Base-by-base conservation (phyloP, 2,888 invertebrate genomes). In the Amphimallon solstitiale region DNA sequence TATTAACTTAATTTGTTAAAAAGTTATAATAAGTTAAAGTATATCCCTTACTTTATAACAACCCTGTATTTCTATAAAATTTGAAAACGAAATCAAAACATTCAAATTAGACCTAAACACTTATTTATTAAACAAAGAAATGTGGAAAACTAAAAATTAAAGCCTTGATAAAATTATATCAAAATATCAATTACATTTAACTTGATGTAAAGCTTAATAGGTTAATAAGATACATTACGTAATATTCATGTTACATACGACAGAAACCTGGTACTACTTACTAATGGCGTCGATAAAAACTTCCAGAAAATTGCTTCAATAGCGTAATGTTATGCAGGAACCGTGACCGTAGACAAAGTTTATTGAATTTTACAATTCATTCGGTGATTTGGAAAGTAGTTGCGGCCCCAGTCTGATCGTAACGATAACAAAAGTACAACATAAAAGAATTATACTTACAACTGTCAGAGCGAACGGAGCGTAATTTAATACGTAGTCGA, bases 401-500 rank as follows among this genome's bases (percentile, higher is more conserved):
- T 17, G 35, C 37, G 14, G 35, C 15, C 35, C 29, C 14, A 12
- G 34, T 14, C 15, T 37, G 37, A 23, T 49, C 48, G 48, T 49
- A 49, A 49, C 48, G 23, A 49, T 49, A 49, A 52, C 37, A 52
- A 52, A 37, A 52, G 37, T 52, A 52, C 52, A 56, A 43, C 56
- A 29, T 43, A 43, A 43, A 34, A 59, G 43, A 59, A 59, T 43
- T 34, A 59, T 59, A 66, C 63, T 67, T 72, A 76, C 76, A 35
- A 74, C 71, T 59, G 74, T 71, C 46, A 74, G 63, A 10, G 74
- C 73, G 60, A 74, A 75, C 17, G 77, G 73, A 1, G 75, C 76
- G 64, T 75, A 77, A 63, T 73, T 74, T 15, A 71, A 59, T 49
- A 76, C 73, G 61, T 73, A 76, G 67, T 78, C 77, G 51, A 75